Conservation (phyloP, 2,113 vertebrate genomes). For the Pantherophis guttatus region DNA sequence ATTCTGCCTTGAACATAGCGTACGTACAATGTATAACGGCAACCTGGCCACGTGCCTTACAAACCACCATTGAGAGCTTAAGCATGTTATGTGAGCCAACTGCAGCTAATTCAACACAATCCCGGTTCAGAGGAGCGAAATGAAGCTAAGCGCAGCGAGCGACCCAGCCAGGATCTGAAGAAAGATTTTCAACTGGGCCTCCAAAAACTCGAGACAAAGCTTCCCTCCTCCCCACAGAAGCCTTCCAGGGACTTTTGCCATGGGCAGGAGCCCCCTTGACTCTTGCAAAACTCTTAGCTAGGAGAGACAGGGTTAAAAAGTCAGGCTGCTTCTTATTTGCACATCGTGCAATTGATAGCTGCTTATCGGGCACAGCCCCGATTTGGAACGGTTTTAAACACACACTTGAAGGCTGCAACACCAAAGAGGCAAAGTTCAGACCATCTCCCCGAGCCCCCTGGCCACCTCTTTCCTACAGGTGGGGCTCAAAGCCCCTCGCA, state of each 20-base stretch:
- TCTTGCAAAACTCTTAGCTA: background rate
- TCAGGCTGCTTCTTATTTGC: background rate
- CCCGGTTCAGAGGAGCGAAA: background rate
- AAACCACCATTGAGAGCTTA: background rate
- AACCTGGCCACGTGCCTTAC: background rate
- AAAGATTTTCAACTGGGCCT: background rate
- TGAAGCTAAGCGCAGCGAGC: background rate
- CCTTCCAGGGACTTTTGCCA: background rate
- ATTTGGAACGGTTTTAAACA: too few relatives aligned
- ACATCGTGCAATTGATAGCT: background rate
- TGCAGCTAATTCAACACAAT: background rate
- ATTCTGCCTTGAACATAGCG: background rate
- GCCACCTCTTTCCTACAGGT: background rate
- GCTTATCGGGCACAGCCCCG: too few relatives aligned
- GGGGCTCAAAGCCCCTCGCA: background rate
- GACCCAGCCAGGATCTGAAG: background rate
- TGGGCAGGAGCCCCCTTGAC: background rate
- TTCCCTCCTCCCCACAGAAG: background rate
- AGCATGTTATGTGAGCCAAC: background rate
- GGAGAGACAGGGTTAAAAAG: background rate
- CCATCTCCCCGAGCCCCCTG: rapidly evolving
- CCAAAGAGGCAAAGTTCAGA: background rate
- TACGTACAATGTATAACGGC: background rate
- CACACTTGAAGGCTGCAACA: background rate
- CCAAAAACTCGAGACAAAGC: background rate